These are phyloP conservation scores for Hyaena hyaena DNA, from an alignment of 2,113 vertebrate genomes.

Conservation along the genomic window DNA sequence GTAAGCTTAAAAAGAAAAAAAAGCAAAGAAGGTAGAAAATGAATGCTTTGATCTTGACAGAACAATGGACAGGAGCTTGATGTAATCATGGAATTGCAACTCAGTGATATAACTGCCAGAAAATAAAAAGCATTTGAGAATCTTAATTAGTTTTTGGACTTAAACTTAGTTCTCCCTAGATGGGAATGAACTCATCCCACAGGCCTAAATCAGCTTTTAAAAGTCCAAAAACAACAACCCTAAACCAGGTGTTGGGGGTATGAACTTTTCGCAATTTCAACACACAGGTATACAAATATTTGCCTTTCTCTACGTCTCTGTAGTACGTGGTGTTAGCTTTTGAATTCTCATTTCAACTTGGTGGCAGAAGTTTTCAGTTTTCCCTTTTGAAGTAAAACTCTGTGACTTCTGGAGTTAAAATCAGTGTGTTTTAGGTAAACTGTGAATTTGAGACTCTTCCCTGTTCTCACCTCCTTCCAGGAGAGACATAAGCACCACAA, in stretches of 20 bases:
- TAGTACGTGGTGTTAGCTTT: background rate
- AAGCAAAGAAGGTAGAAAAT: background rate
- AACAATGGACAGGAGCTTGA: constrained; percentile 21
- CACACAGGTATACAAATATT: background rate
- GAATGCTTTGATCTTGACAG: background rate
- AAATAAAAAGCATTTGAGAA: background rate
- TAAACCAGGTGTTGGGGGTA: background rate
- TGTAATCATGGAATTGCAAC: background rate
- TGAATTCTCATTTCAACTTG: background rate
- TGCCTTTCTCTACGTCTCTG: background rate
- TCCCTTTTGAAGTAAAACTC: background rate
- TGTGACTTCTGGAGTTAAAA: background rate
- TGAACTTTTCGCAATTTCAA: background rate
- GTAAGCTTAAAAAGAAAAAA: background rate
- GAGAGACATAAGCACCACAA: background rate
- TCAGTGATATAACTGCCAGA: background rate
- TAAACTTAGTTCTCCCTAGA: background rate
- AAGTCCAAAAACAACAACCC: background rate
- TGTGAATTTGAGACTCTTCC: background rate
- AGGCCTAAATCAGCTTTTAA: background rate
- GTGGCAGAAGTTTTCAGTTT: background rate
- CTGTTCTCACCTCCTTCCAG: background rate
- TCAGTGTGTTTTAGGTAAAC: background rate
- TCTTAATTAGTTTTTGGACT: constrained; percentile 42
- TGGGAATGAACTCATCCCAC: background rate